A percentile compares a stretch with the other conserved stretches of the same genome.
Conservation (phyloP, 2,888 invertebrate species). For the Sesia bembeciformis region DNA sequence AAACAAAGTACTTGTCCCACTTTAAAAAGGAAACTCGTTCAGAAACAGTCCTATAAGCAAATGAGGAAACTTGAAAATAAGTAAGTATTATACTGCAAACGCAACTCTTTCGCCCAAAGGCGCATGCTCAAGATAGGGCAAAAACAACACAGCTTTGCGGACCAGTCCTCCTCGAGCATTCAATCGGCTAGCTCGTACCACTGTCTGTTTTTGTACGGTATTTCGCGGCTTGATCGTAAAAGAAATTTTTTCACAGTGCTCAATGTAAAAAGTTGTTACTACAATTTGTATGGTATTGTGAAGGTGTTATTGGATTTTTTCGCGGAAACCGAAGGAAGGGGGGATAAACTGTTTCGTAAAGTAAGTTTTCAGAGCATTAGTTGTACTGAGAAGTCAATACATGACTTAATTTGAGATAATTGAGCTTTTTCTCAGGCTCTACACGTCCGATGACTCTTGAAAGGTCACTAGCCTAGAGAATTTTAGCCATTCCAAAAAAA, state of each 20-base stretch:
- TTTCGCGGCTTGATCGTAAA: background rate
- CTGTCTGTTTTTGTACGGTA: background rate
- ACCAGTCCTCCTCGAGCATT: background rate
- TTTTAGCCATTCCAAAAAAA: no score
- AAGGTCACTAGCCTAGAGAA: no score
- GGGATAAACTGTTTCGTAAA: slow-evolving; percentile 5
- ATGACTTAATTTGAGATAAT: no score
- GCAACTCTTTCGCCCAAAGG: background rate
- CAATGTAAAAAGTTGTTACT: slow-evolving; percentile 2
- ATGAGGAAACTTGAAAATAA: background rate
- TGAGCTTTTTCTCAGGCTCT: no score
- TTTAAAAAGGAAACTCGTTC: background rate
- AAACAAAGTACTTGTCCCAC: background rate
- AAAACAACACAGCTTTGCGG: background rate
- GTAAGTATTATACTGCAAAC: background rate
- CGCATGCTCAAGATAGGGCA: background rate
- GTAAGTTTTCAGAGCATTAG: slow-evolving; percentile 1
- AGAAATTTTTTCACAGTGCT: background rate
- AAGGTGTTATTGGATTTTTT: slow-evolving; percentile 2
- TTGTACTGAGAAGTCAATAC: no score
- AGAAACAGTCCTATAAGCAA: background rate
- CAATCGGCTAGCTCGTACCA: background rate
- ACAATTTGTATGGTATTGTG: slow-evolving; percentile 1
- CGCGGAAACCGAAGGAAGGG: background rate
- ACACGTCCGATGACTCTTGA: no score